phyloP scores from a whole-genome alignment of 2,888 invertebrate species.

The Pimpla rufipes region DNA sequence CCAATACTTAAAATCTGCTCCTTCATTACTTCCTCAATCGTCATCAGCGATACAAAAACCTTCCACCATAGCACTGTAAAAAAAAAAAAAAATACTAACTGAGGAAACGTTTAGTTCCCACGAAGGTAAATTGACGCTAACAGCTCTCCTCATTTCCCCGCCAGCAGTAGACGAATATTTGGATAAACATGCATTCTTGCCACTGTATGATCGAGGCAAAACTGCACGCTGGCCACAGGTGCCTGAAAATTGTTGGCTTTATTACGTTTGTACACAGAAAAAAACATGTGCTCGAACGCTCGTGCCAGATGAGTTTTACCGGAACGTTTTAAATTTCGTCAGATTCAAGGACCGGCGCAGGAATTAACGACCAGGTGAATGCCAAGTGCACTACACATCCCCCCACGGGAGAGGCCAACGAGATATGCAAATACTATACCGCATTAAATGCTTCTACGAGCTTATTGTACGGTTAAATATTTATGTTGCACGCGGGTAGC shows the following conservation, averaged over 20 bases:
- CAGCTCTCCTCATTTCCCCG: slow-evolving; percentile 88
- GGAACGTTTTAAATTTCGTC: slow-evolving; percentile 16
- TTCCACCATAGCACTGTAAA: too few species aligned
- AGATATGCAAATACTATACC: slow-evolving; percentile 70
- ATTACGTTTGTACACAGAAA: background rate
- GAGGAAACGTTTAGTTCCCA: too few species aligned
- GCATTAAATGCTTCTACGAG: slow-evolving; percentile 67
- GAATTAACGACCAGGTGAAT: slow-evolving; percentile 49
- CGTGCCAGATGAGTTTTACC: slow-evolving; percentile 17
- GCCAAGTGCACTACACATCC: slow-evolving; percentile 1
- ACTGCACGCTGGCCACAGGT: slow-evolving; percentile 83
- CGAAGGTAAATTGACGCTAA: too few species aligned
- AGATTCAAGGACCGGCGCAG: slow-evolving; percentile 34
- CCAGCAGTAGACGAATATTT: slow-evolving; percentile 87
- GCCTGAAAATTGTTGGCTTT: slow-evolving; percentile 51
- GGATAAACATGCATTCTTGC: slow-evolving; percentile 86
- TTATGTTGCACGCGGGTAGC: slow-evolving; percentile 59
- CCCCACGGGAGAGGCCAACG: slow-evolving; percentile 57
- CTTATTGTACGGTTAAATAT: slow-evolving; percentile 67
- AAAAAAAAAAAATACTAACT: too few species aligned
- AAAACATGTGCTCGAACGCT: background rate
- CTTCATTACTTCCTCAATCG: too few species aligned
- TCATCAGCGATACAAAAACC: too few species aligned
- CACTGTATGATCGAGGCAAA: slow-evolving; percentile 87
- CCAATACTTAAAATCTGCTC: too few species aligned